Evolutionary conservation across 2,113 vertebrate species (phyloP).

Genomic region (Cygnus atratus): DNA sequence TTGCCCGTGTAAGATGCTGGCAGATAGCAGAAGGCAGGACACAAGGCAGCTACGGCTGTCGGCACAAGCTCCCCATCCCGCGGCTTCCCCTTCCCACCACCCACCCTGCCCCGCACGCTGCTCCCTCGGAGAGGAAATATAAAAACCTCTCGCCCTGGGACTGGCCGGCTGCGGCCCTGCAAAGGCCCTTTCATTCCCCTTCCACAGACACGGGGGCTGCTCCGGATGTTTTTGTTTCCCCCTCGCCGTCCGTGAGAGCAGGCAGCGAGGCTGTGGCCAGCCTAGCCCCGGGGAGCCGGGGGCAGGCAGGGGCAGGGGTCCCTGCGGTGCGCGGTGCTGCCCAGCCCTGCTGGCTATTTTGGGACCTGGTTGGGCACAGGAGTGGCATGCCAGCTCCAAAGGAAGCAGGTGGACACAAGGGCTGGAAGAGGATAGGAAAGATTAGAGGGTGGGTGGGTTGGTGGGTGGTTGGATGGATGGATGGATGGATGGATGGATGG

Average conservation of each 20-base stretch:
- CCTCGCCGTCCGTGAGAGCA: not conserved
- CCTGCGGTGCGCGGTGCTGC: not conserved
- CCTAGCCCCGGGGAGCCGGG: not conserved
- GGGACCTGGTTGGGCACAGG: not conserved
- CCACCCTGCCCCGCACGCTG: not conserved
- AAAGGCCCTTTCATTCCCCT: conserved; percentile 56
- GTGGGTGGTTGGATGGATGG: not conserved
- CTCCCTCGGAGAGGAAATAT: conserved; percentile 47
- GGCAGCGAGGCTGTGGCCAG: not conserved
- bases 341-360: not conserved
- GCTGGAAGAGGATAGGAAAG: not conserved
- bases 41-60: accelerated
- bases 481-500: not conserved
- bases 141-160: not conserved
- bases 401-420: not conserved
- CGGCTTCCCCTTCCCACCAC: not conserved
- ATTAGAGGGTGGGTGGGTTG: not conserved
- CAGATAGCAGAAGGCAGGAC: not conserved
- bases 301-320: not conserved
- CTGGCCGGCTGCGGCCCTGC: not conserved
- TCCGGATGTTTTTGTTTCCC: conserved; percentile 54
- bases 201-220: conserved; percentile 37
- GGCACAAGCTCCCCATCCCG: not conserved
- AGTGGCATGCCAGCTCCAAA: not conserved
- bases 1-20: not conserved